A percentile compares a stretch with the other conserved stretches of the same genome.
phyloP scores from a whole-genome alignment of 2,888 invertebrate species.

The Proisotoma minuta region DNA sequence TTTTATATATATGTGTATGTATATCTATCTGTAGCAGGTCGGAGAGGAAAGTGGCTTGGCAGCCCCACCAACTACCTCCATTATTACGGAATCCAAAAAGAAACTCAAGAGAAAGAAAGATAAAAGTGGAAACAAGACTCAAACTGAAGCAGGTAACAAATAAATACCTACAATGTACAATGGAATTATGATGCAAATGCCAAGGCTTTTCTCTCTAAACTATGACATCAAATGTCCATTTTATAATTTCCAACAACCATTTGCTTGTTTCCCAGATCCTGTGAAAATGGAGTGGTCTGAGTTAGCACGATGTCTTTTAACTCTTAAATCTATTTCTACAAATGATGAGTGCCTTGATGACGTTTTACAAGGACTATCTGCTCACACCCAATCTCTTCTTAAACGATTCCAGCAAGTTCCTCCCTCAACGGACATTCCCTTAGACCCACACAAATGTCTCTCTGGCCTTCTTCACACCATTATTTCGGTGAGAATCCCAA shows the following conservation, averaged over 20 bases:
- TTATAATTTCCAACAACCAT: no score
- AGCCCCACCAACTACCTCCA: background rate
- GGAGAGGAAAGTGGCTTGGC: conserved; percentile 19
- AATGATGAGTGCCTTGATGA: conserved; percentile 48
- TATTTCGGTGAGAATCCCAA: conserved; percentile 33
- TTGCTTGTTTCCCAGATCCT: conserved; percentile 44
- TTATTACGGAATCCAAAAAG: conserved; percentile 36
- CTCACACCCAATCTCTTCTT: conserved; percentile 44
- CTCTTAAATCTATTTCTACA: conserved; percentile 45
- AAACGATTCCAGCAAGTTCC: conserved; percentile 47
- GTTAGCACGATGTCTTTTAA: conserved; percentile 44
- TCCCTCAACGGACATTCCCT: conserved; percentile 45
- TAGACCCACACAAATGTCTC: conserved; percentile 45
- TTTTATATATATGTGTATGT: conserved; percentile 6
- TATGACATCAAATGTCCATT: no score
- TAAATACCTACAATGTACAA: background rate
- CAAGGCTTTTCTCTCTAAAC: no score
- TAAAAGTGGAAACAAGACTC: conserved; percentile 38
- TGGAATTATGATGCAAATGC: no score
- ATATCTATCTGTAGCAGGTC: conserved; percentile 14
- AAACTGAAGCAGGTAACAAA: conserved; percentile 40
- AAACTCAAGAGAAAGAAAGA: conserved; percentile 44
- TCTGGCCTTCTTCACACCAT: conserved; percentile 46
- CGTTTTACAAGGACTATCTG: conserved; percentile 45
- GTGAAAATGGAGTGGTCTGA: conserved; percentile 47